phyloP scores from a whole-genome alignment of 1,140 invertebrate genomes.

The Cotesia glomerata region DNA sequence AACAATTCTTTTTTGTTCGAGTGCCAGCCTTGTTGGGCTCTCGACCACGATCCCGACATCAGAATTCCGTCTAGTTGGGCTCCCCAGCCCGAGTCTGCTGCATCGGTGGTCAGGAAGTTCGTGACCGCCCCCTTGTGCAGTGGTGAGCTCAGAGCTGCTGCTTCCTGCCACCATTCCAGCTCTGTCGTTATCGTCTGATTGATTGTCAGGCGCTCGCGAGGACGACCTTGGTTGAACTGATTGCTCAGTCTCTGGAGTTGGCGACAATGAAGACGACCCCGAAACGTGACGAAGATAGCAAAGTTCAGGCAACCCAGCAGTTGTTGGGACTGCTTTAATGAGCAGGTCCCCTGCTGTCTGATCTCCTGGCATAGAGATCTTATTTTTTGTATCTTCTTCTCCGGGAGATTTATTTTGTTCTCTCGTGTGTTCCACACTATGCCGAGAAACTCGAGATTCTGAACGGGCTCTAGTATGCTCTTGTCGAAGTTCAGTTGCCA shows the following conservation, averaged over 20 bases:
- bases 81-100: constrained; percentile 37
- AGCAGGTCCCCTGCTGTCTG: neutral
- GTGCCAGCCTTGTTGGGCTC: constrained; percentile 32
- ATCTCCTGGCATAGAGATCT: neutral
- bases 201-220: neutral
- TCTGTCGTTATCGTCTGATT: neutral
- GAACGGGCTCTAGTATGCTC: constrained; percentile 40
- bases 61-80: constrained; percentile 30
- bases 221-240: neutral
- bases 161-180: constrained; percentile 10
- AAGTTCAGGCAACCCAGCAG: constrained; percentile 31
- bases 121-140: constrained; percentile 6
- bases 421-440: constrained; percentile 42
- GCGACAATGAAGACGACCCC: constrained; percentile 16
- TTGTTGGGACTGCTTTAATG: constrained; percentile 13
- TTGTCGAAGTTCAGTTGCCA: constrained; percentile 47
- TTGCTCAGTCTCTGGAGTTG: neutral
- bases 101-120: constrained; percentile 29
- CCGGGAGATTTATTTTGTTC: constrained; percentile 5
- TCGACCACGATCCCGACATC: constrained; percentile 31
- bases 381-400: neutral
- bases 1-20: constrained; percentile 40
- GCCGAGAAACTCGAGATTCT: constrained; percentile 45
- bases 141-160: neutral
- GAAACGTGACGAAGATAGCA: constrained; percentile 22